These are phyloP conservation scores for Cololabis saira DNA, from an alignment of 2,113 vertebrate genomes.

Conservation along the genomic window DNA sequence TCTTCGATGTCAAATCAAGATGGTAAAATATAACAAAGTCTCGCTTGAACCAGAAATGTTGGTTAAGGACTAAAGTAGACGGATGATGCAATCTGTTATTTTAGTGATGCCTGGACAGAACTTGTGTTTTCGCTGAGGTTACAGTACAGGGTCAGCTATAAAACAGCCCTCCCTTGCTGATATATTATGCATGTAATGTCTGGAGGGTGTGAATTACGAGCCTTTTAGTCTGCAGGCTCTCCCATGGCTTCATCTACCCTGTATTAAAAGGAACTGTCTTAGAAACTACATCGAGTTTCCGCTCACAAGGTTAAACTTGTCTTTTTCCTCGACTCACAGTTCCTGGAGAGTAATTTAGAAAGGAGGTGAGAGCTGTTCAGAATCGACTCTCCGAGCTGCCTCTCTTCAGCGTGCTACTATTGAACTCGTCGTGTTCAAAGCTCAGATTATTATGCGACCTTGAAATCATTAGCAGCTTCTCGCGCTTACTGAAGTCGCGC, in stretches of 20 bases:
- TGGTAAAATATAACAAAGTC: background rate
- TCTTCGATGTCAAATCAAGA: constrained; percentile 5
- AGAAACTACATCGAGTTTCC: constrained; percentile 4
- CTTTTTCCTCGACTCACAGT: background rate
- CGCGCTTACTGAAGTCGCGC: constrained; percentile 94
- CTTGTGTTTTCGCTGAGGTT: background rate
- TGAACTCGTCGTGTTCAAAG: constrained; percentile 95
- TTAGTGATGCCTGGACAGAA: constrained; percentile 10
- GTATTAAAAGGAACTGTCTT: constrained; percentile 6
- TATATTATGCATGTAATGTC: constrained; percentile 1
- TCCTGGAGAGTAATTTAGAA: constrained; percentile 35
- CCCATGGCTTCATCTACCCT: background rate
- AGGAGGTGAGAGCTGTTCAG: constrained; percentile 68
- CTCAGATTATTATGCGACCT: constrained; percentile 97
- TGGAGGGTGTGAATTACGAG: constrained; percentile 1
- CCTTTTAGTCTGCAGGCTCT: background rate
- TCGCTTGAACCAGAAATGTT: background rate
- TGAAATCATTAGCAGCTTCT: constrained; percentile 99
- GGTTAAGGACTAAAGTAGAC: background rate
- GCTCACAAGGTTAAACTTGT: background rate
- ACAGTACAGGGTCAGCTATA: constrained; percentile 18
- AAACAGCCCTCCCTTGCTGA: constrained; percentile 33
- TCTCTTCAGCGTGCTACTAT: constrained; percentile 91
- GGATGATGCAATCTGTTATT: constrained; percentile 8
- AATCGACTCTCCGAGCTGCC: constrained; percentile 97